A percentile compares a stretch with the other conserved stretches of the same genome.
Conservation (phyloP, 2,113 vertebrate genomes). For the Gila orcuttii region DNA sequence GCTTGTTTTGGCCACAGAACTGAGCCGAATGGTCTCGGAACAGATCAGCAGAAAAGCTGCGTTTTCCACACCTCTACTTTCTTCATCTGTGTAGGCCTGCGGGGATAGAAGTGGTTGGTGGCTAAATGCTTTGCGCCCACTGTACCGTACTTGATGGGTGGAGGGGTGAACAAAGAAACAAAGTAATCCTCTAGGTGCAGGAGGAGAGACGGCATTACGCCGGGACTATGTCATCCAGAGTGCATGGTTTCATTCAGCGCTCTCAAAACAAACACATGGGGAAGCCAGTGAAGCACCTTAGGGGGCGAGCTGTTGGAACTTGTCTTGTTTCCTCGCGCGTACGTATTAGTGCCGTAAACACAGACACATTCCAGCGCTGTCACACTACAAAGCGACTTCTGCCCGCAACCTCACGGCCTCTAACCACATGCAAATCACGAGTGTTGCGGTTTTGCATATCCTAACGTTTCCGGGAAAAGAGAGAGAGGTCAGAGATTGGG, state of each 20-base stretch:
- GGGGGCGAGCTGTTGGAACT: slow-evolving; percentile 52
- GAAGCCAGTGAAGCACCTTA: slow-evolving; percentile 37
- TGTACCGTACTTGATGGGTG: neutral
- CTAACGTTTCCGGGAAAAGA: slow-evolving; percentile 26
- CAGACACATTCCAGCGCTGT: slow-evolving; percentile 47
- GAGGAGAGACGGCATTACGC: slow-evolving; percentile 36
- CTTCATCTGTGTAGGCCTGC: slow-evolving; percentile 15
- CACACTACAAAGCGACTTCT: slow-evolving; percentile 48
- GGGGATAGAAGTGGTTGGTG: slow-evolving; percentile 11
- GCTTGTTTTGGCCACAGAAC: slow-evolving; percentile 48
- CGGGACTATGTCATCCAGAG: slow-evolving; percentile 26
- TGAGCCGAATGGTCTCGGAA: slow-evolving; percentile 25
- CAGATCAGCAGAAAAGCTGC: slow-evolving; percentile 42
- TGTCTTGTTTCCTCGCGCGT: slow-evolving; percentile 34
- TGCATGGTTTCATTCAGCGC: slow-evolving; percentile 38
- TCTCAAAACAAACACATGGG: slow-evolving; percentile 40
- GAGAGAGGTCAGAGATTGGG: slow-evolving; percentile 8
- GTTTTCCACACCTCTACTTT: slow-evolving; percentile 19
- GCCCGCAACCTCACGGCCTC: slow-evolving; percentile 30
- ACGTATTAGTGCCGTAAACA: slow-evolving; percentile 52
- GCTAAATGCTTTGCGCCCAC: neutral
- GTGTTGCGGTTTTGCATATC: slow-evolving; percentile 52
- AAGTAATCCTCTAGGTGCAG: slow-evolving; percentile 30
- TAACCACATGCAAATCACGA: slow-evolving; percentile 54
- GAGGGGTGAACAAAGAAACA: slow-evolving; percentile 32